Evolutionary conservation across 2,113 vertebrate genomes (phyloP).

Genomic region (Sapayoa aenigma): DNA sequence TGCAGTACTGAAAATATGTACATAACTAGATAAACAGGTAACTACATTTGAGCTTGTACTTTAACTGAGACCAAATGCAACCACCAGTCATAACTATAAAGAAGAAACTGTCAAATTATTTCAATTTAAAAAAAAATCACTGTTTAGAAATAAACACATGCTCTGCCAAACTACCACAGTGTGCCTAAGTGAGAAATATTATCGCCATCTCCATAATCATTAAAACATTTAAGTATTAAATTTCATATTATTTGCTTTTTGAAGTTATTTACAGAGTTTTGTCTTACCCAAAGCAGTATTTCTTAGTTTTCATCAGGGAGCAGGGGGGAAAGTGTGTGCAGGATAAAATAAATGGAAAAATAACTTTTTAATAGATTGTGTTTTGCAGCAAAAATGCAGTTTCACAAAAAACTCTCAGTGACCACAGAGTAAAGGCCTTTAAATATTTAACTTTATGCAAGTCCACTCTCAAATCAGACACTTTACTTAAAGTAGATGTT

Average conservation of each 20-base stretch:
- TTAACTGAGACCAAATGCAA: neutral
- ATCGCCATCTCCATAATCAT: neutral
- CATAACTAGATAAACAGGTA: neutral
- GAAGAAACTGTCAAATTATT: neutral
- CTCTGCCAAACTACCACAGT: neutral
- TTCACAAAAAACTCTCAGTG: neutral
- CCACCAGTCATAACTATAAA: neutral
- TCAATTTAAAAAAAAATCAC: neutral
- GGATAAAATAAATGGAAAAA: neutral
- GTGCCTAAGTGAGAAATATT: neutral
- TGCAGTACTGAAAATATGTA: neutral
- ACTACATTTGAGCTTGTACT: neutral
- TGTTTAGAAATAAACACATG: neutral
- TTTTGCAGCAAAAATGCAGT: neutral
- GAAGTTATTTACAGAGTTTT: neutral
- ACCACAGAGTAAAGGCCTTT: neutral
- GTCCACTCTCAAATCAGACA: neutral
- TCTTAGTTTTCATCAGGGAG: neutral
- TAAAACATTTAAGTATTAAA: neutral
- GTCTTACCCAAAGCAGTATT: neutral
- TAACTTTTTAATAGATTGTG: neutral
- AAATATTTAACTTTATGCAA: neutral
- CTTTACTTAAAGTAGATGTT: neutral
- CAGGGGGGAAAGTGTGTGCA: no score
- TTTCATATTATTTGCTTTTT: neutral